Percentiles rank a stretch among this genome's conserved stretches.
These are phyloP conservation scores for Chironex yamaguchii DNA, from an alignment of 30 jellyfish, hydroid and myxozoan genomes.

Conservation along the genomic window DNA sequence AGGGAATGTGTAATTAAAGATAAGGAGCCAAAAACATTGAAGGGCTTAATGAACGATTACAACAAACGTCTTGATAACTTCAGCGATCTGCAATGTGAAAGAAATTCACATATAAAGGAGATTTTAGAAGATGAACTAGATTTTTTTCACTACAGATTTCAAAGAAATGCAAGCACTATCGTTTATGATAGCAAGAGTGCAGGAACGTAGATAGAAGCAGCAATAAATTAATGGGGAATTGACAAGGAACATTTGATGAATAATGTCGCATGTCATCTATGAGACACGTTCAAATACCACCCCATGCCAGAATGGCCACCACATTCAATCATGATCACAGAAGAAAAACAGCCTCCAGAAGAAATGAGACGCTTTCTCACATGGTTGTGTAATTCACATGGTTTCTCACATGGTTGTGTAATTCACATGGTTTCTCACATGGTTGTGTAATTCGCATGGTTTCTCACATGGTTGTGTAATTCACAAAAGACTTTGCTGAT, in stretches of 20 bases:
- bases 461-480: background rate
- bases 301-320: constrained; percentile 9
- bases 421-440: too few relatives aligned
- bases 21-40: constrained; percentile 27
- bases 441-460: too few relatives aligned
- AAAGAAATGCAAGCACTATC: constrained; percentile 12
- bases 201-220: constrained; percentile 28
- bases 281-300: background rate
- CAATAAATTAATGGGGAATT: constrained; percentile 35
- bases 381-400: too few relatives aligned
- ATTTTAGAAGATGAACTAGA: constrained; percentile 14
- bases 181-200: constrained; percentile 24
- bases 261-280: background rate
- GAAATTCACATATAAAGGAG: background rate
- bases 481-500: constrained; percentile 33
- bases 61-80: background rate
- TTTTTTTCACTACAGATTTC: constrained; percentile 24
- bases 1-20: background rate
- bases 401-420: too few relatives aligned
- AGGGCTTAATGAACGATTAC: constrained; percentile 3
- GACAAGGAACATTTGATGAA: constrained; percentile 9
- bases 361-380: background rate
- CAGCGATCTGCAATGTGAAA: background rate
- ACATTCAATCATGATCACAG: background rate
- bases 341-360: background rate